Conservation (phyloP, 1,140 invertebrate genomes). For the Orchesella cincta region DNA sequence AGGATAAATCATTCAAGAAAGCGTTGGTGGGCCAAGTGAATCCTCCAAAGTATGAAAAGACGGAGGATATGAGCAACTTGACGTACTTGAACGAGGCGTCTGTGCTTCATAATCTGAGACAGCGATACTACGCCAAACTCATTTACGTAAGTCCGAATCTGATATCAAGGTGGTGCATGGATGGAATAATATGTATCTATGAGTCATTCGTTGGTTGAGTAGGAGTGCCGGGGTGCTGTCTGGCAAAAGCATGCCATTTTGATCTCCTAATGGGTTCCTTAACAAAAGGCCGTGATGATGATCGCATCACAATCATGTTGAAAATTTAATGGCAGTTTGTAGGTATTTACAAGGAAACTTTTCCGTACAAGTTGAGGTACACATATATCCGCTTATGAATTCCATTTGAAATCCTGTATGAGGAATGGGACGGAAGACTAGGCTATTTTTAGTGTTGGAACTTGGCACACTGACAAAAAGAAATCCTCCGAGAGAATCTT, state of each 20-base stretch:
- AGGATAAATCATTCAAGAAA: constrained; percentile 59
- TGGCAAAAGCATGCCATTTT: not conserved
- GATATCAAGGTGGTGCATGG: not conserved
- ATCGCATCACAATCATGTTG: not conserved
- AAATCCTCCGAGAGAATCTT: too few species aligned
- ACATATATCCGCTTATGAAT: too few species aligned
- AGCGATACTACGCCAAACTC: constrained; percentile 62
- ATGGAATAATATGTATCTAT: not conserved
- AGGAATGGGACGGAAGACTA: too few species aligned
- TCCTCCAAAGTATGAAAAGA: constrained; percentile 67
- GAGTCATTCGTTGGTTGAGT: not conserved
- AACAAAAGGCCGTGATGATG: not conserved
- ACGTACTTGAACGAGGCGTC: constrained; percentile 69
- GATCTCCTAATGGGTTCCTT: not conserved
- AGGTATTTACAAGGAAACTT: too few species aligned
- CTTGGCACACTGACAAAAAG: too few species aligned
- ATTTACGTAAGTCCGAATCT: constrained; percentile 63
- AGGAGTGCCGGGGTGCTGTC: not conserved
- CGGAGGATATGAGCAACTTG: constrained; percentile 69
- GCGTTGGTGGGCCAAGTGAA: constrained; percentile 62
- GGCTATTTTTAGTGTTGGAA: too few species aligned
- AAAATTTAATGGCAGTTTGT: not conserved
- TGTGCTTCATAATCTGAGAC: constrained; percentile 65
- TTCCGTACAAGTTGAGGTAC: too few species aligned
- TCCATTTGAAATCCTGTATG: too few species aligned